These are phyloP conservation scores for Dasysyrphus albostriatus DNA, from an alignment of 2,888 invertebrate species.

Conservation along the genomic window DNA sequence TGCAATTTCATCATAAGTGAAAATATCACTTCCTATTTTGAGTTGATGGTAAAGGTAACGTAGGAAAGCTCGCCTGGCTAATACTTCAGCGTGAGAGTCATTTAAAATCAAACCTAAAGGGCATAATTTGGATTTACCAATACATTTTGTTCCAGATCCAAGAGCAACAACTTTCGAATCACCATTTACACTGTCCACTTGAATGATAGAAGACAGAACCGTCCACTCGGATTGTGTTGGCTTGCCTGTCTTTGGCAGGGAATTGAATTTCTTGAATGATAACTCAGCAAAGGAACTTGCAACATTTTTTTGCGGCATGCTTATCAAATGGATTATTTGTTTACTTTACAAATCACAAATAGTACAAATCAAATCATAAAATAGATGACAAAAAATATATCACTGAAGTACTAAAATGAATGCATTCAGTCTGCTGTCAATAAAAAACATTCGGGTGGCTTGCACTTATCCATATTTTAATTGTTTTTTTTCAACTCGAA, in stretches of 20 bases:
- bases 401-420: conserved; percentile 2
- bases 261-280: conserved; percentile 86
- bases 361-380: too few relatives aligned
- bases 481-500: too few relatives aligned
- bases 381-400: conserved; percentile 5
- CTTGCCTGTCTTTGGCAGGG: conserved; percentile 91
- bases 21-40: conserved; percentile 81
- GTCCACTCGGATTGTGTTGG: conserved; percentile 92
- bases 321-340: background rate
- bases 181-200: conserved; percentile 83
- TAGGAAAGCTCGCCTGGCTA: conserved; percentile 92
- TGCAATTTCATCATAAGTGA: conserved; percentile 79
- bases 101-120: conserved; percentile 89
- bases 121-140: conserved; percentile 89
- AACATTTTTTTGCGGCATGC: conserved; percentile 51
- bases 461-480: too few relatives aligned
- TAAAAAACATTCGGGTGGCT: too few relatives aligned
- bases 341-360: background rate
- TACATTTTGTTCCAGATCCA: conserved; percentile 96
- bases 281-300: conserved; percentile 85
- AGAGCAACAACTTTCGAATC: conserved; percentile 88
- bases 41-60: conserved; percentile 90
- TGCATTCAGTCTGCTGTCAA: background rate
- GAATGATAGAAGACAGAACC: conserved; percentile 90
- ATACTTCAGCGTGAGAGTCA: conserved; percentile 96